Conservation (phyloP, 2,797 vertebrate species). For the Sebastes steindachneri region DNA sequence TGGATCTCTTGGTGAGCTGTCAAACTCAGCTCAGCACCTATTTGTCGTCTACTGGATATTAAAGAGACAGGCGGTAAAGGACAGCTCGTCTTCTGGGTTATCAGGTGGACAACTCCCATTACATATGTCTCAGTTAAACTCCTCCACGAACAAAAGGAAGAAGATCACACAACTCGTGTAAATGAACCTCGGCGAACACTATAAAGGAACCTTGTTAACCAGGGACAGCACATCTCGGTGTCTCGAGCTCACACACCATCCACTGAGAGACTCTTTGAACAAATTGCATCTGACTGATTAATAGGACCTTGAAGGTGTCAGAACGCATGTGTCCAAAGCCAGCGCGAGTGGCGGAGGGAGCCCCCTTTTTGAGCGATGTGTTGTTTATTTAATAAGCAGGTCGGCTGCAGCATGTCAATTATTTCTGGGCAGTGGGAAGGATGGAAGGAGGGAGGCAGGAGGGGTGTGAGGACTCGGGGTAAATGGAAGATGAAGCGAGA, state of each 20-base stretch:
- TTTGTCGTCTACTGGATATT: background rate
- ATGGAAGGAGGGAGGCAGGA: background rate
- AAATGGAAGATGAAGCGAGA: slow-evolving; percentile 12
- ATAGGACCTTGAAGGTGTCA: slow-evolving; percentile 37
- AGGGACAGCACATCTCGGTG: background rate
- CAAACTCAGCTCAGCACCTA: background rate
- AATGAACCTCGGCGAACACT: background rate
- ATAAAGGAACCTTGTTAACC: slow-evolving; percentile 1
- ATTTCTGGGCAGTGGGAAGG: slow-evolving; percentile 19
- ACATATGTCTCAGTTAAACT: background rate
- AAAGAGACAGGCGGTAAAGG: background rate
- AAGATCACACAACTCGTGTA: background rate
- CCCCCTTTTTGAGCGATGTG: slow-evolving; percentile 7
- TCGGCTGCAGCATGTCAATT: slow-evolving; percentile 46
- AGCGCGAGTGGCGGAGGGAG: background rate
- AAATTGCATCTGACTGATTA: slow-evolving; percentile 51
- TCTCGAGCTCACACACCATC: background rate
- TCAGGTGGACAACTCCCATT: background rate
- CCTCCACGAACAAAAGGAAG: background rate
- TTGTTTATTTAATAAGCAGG: slow-evolving; percentile 56
- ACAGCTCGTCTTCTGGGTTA: background rate
- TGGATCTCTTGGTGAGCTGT: slow-evolving; percentile 7
- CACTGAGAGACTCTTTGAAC: slow-evolving; percentile 6
- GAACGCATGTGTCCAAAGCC: slow-evolving; percentile 20
- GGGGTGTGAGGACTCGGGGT: background rate